Conservation (phyloP, 2,797 vertebrate genomes). For the Typhlichthys subterraneus region DNA sequence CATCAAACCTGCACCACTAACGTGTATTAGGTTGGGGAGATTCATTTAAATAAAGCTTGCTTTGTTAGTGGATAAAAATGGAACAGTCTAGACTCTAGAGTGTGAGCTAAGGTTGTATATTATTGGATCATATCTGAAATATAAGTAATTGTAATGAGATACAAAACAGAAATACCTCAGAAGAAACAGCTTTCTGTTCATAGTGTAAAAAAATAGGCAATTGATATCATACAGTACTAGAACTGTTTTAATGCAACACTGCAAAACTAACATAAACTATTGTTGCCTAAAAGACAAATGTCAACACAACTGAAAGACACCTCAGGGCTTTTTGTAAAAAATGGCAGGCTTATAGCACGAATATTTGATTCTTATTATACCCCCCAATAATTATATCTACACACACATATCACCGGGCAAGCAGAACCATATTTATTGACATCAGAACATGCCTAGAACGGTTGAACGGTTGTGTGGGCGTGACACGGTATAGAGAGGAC, state of each 20-base stretch:
- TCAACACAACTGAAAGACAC: too few species aligned
- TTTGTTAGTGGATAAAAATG: too few species aligned
- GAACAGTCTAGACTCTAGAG: too few species aligned
- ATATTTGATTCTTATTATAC: slow-evolving; percentile 25
- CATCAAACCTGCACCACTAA: slow-evolving; percentile 42
- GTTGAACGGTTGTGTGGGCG: slow-evolving; percentile 21
- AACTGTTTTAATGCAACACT: not conserved
- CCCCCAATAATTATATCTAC: slow-evolving; percentile 33
- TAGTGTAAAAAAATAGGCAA: too few species aligned
- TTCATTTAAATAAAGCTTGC: not conserved
- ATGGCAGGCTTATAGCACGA: slow-evolving; percentile 1
- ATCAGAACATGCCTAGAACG: slow-evolving; percentile 15
- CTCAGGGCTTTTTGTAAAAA: slow-evolving; percentile 5
- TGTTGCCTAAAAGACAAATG: not conserved
- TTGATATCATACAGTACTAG: too few species aligned
- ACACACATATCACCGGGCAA: slow-evolving; percentile 17
- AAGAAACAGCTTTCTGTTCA: too few species aligned
- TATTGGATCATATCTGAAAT: too few species aligned
- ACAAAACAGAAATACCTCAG: too few species aligned
- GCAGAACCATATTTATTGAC: slow-evolving; percentile 35
- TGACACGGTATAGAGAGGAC: slow-evolving; percentile 7
- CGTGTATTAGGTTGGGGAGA: slow-evolving; percentile 15
- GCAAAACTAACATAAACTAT: slow-evolving; percentile 14
- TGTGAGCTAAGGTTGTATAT: too few species aligned
- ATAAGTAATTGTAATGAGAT: too few species aligned